Conservation (phyloP, 30 jellyfish, hydroid and myxozoan species). For the Aurelia aurita region DNA sequence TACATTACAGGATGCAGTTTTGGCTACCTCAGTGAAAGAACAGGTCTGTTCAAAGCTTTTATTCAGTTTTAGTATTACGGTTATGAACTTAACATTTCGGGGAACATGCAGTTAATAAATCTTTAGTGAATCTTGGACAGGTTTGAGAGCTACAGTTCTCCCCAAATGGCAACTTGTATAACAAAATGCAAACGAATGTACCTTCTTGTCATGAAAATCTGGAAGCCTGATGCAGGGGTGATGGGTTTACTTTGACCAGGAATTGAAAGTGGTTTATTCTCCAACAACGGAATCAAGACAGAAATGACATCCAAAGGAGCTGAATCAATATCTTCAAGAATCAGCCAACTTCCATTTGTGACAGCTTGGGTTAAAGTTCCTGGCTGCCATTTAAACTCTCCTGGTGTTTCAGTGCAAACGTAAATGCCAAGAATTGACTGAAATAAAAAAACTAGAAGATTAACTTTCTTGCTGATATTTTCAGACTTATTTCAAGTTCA, state of each 20-base stretch:
- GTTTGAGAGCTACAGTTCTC: too few relatives aligned
- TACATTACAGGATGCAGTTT: too few relatives aligned
- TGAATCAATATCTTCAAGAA: conserved; percentile 90
- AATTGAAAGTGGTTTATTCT: conserved; percentile 58
- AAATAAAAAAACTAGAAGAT: background rate
- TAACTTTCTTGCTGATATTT: background rate
- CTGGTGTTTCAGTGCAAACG: conserved; percentile 89
- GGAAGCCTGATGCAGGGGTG: conserved; percentile 72
- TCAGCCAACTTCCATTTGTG: conserved; percentile 86
- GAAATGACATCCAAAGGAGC: conserved; percentile 96
- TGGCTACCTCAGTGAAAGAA: too few relatives aligned
- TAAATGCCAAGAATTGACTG: conserved; percentile 90
- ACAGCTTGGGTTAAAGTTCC: conserved; percentile 96
- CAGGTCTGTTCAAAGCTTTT: too few relatives aligned
- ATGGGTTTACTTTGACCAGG: conserved; percentile 81
- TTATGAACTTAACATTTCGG: too few relatives aligned
- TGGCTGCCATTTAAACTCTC: conserved; percentile 95
- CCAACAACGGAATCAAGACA: conserved; percentile 74
- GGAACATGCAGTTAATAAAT: too few relatives aligned
- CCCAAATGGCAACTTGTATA: too few relatives aligned
- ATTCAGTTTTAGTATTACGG: too few relatives aligned
- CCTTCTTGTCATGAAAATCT: conserved; percentile 92
- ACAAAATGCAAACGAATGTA: background rate
- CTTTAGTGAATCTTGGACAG: too few relatives aligned
- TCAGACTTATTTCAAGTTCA: too few relatives aligned